Evolutionary conservation across 92 coral and sea anemone species (phyloP).

Genomic region (Heteractis magnifica): DNA sequence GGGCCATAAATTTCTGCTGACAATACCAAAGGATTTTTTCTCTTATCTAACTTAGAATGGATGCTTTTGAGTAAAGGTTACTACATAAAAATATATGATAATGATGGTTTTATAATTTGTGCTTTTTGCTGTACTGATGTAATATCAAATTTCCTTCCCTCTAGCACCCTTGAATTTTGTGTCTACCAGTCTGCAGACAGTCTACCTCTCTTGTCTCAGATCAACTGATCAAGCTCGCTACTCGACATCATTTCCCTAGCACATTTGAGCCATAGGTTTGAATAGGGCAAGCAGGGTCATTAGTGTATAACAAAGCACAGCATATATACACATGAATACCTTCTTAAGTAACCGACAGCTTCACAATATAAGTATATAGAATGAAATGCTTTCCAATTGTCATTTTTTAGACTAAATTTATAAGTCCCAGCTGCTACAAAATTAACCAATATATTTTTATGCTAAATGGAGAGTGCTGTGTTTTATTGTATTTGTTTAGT

Average conservation of each 20-base stretch:
- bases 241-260: slow-evolving; percentile 3
- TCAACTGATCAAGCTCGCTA: background rate
- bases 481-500: background rate
- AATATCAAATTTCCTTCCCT: background rate
- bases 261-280: background rate
- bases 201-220: background rate
- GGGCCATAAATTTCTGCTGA: background rate
- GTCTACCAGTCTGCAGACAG: background rate
- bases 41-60: background rate
- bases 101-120: background rate
- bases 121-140: background rate
- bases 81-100: background rate
- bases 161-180: background rate
- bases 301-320: background rate
- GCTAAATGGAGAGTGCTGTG: background rate
- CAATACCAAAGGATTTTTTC: background rate
- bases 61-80: background rate
- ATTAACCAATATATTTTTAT: background rate
- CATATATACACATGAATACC: background rate
- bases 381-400: background rate
- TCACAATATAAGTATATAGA: background rate
- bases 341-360: background rate
- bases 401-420: background rate
- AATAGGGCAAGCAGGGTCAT: background rate
- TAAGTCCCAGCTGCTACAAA: background rate